Percentiles rank a stretch among this genome's conserved stretches.
Evolutionary conservation across 2,797 vertebrate species (phyloP).

Genomic region (Dryobates pubescens): DNA sequence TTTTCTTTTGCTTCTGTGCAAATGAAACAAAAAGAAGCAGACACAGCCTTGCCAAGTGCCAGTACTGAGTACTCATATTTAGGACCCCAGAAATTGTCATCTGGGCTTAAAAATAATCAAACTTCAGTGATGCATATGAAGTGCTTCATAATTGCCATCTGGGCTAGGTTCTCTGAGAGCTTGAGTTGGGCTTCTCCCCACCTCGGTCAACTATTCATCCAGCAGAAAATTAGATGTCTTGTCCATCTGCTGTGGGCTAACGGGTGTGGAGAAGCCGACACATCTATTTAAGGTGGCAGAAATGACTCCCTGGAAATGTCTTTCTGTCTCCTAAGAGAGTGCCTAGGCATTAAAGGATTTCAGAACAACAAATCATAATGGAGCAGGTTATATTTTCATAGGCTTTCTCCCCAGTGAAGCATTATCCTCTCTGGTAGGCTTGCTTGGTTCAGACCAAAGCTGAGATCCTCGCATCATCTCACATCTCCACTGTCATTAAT

Average conservation of each 20-base stretch:
- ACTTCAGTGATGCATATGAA: not conserved
- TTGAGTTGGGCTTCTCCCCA: not conserved
- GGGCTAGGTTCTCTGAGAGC: constrained; percentile 1
- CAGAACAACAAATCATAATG: not conserved
- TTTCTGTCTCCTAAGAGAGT: not conserved
- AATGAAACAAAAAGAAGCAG: constrained; percentile 42
- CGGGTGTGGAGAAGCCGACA: not conserved
- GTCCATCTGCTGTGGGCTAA: constrained; percentile 15
- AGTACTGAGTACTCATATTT: not conserved
- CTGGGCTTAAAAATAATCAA: constrained; percentile 19
- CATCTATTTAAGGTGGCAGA: constrained; percentile 25
- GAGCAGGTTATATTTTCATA: not conserved
- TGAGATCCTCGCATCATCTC: not conserved
- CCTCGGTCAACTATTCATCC: not conserved
- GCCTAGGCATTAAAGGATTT: not conserved
- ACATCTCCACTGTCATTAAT: not conserved
- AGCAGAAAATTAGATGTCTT: constrained; percentile 33
- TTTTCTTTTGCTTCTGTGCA: constrained; percentile 3
- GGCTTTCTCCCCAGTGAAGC: not conserved
- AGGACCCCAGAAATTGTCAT: not conserved
- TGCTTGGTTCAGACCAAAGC: not conserved
- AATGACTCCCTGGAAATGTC: not conserved
- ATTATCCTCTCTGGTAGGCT: not conserved
- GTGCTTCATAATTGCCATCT: not conserved
- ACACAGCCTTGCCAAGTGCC: not conserved